Evolutionary conservation across 2,888 invertebrate genomes (phyloP).

Genomic region (Liopterus haemorrhoidalis): DNA sequence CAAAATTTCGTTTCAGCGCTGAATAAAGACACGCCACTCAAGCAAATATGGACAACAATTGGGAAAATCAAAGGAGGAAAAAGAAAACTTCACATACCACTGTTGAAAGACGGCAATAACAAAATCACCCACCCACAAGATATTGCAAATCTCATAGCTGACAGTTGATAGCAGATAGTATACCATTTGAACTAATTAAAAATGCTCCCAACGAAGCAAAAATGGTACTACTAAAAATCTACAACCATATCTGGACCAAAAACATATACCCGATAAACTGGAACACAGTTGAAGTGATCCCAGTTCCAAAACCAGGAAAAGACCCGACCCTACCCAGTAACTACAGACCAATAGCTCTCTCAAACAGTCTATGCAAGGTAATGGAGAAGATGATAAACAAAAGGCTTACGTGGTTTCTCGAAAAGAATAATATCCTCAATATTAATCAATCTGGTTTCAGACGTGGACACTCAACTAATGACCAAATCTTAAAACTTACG

Average conservation of each 20-base stretch:
- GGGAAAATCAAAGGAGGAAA: too few relatives aligned
- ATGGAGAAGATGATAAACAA: not conserved
- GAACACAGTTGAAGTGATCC: not conserved
- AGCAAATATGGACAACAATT: too few relatives aligned
- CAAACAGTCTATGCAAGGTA: conserved; percentile 1
- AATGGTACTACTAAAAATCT: not conserved
- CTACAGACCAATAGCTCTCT: conserved; percentile 1
- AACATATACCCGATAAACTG: not conserved
- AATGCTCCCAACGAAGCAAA: not conserved
- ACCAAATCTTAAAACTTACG: not conserved
- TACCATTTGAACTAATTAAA: not conserved
- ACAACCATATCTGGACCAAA: conserved; percentile 3
- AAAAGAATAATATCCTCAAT: not conserved
- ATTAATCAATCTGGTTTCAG: not conserved
- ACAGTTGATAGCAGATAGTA: too few relatives aligned
- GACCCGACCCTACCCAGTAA: too few relatives aligned
- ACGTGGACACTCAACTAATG: not conserved
- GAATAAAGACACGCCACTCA: too few relatives aligned
- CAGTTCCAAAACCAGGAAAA: too few relatives aligned
- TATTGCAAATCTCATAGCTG: too few relatives aligned
- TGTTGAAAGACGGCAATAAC: too few relatives aligned
- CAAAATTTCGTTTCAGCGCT: too few relatives aligned
- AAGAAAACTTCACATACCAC: too few relatives aligned
- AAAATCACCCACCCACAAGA: too few relatives aligned
- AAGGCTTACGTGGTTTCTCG: conserved; percentile 2